phyloP scores from a whole-genome alignment of 1,140 invertebrate species.

The Drosophila takahashii region DNA sequence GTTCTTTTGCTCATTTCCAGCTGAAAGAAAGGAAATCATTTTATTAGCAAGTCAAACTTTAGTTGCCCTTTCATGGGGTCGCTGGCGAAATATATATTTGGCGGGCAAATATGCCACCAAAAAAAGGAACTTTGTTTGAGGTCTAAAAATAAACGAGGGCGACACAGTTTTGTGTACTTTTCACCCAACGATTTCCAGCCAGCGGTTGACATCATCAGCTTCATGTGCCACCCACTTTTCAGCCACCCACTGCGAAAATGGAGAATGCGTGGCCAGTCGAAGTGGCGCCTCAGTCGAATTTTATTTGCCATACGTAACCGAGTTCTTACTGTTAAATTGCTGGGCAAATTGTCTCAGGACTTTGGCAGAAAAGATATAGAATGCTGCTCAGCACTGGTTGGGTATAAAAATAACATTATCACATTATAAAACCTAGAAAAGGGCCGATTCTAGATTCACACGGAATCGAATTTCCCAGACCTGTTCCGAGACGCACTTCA shows the following conservation, averaged over 20 bases:
- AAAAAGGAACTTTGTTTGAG: slow-evolving; percentile 18
- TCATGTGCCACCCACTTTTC: slow-evolving; percentile 30
- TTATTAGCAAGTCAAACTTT: not conserved
- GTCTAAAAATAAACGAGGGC: slow-evolving; percentile 22
- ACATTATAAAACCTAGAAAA: too few relatives aligned
- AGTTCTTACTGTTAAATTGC: slow-evolving; percentile 9
- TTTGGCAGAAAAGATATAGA: not conserved
- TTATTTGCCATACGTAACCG: slow-evolving; percentile 63
- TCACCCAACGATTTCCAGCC: not conserved
- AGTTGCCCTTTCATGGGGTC: slow-evolving; percentile 38
- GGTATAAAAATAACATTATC: slow-evolving; percentile 1
- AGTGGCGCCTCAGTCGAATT: slow-evolving; percentile 54
- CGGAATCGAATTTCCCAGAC: too few relatives aligned
- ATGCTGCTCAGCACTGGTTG: not conserved
- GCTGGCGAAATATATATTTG: slow-evolving; percentile 9
- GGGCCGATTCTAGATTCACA: too few relatives aligned
- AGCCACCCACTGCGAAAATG: slow-evolving; percentile 14
- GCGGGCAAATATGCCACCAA: not conserved
- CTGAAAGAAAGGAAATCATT: slow-evolving; percentile 13
- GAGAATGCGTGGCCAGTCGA: slow-evolving; percentile 51
- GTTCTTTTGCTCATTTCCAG: slow-evolving; percentile 50
- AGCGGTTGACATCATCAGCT: slow-evolving; percentile 67
- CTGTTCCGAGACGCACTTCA: too few relatives aligned
- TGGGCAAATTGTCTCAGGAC: slow-evolving; percentile 2
- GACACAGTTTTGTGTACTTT: slow-evolving; percentile 37